These are phyloP conservation scores for Scortum barcoo DNA, from an alignment of 2,113 vertebrate genomes.

Conservation along the genomic window DNA sequence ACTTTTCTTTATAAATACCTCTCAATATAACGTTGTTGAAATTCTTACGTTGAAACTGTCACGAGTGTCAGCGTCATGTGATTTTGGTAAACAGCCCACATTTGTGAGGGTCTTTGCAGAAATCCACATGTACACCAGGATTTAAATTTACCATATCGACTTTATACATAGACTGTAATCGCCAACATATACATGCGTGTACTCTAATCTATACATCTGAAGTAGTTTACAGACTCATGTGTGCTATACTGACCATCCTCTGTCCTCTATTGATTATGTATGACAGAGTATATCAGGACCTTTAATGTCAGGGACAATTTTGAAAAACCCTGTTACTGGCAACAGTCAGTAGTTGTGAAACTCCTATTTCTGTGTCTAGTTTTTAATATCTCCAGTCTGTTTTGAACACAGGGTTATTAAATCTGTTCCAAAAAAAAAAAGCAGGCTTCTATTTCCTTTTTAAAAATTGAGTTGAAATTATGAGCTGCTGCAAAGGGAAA, in stretches of 20 bases:
- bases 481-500: slow-evolving; percentile 1
- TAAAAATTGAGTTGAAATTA: slow-evolving; percentile 25
- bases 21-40: too few relatives aligned
- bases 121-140: neutral
- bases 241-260: neutral
- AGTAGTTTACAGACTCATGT: neutral
- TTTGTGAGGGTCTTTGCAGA: neutral
- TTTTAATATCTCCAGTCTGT: neutral
- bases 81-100: neutral
- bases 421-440: slow-evolving; percentile 35
- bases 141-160: neutral
- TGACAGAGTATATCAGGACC: neutral
- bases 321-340: neutral
- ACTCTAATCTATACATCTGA: too few relatives aligned
- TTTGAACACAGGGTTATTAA: neutral
- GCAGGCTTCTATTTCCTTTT: slow-evolving; percentile 25
- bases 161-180: neutral
- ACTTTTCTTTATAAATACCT: too few relatives aligned
- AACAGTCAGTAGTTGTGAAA: slow-evolving; percentile 1
- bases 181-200: neutral
- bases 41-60: too few relatives aligned
- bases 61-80: too few relatives aligned
- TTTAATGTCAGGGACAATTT: slow-evolving; percentile 2
- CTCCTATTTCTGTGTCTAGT: neutral
- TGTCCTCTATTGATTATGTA: neutral